A percentile compares a stretch with the other conserved stretches of the same genome.
Conservation (phyloP, 23 tunicate genomes). For the Trididemnum miniatum region DNA sequence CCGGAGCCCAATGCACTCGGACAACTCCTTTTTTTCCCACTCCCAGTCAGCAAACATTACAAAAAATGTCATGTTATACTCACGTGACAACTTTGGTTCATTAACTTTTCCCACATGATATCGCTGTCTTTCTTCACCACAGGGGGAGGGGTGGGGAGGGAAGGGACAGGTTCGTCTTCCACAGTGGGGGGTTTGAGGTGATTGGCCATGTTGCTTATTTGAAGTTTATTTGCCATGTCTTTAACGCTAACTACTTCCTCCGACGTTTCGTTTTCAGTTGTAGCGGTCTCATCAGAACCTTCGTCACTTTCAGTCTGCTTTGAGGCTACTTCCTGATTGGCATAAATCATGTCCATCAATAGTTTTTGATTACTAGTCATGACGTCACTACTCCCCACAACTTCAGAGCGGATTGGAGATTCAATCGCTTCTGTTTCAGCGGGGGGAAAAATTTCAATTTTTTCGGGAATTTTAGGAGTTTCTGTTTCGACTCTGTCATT, state of each 20-base stretch:
- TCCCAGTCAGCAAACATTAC: no score
- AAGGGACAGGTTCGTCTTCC: background rate
- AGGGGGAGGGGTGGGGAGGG: constrained; percentile 26
- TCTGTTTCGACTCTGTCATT: background rate
- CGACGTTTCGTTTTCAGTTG: constrained; percentile 29
- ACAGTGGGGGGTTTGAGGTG: constrained; percentile 22
- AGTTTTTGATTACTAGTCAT: constrained; percentile 65
- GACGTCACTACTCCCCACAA: constrained; percentile 28
- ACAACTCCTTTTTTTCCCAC: no score
- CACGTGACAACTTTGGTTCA: constrained; percentile 49
- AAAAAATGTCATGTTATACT: constrained; percentile 18
- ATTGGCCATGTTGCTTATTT: constrained; percentile 3
- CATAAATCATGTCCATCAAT: constrained; percentile 88
- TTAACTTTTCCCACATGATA: constrained; percentile 90
- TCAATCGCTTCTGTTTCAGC: background rate
- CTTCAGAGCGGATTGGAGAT: background rate
- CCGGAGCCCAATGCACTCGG: no score
- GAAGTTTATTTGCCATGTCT: constrained; percentile 52
- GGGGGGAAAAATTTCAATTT: background rate
- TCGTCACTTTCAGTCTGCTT: constrained; percentile 82
- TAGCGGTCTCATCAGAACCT: constrained; percentile 52
- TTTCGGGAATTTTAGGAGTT: background rate
- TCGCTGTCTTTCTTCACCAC: constrained; percentile 88
- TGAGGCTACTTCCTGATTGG: constrained; percentile 76
- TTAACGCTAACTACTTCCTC: constrained; percentile 21